Evolutionary conservation across 2,113 vertebrate genomes (phyloP).

Genomic region (Suncus etruscus): DNA sequence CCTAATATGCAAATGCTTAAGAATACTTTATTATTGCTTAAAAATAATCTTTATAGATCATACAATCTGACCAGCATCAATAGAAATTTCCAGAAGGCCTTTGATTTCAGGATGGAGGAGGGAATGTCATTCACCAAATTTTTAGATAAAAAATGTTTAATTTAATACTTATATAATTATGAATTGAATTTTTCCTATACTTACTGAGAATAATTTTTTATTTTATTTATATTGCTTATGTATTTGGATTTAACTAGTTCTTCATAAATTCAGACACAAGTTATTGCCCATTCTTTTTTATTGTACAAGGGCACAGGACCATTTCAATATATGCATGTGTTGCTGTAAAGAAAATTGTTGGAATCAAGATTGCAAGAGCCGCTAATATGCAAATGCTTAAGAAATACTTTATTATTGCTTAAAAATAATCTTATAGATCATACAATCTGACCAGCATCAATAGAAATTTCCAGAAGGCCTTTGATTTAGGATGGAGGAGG

Average conservation of each 20-base stretch:
- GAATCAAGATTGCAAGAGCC: neutral
- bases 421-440: neutral
- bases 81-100: constrained; percentile 27
- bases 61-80: neutral
- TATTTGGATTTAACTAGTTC: neutral
- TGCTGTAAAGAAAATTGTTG: neutral
- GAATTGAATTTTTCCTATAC: constrained; percentile 11
- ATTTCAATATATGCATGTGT: neutral
- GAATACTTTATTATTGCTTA: neutral
- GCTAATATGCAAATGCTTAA: neutral
- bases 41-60: neutral
- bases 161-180: constrained; percentile 34
- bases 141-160: neutral
- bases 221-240: neutral
- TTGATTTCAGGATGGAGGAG: neutral
- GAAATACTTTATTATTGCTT: neutral
- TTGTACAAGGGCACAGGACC: neutral
- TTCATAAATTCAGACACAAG: neutral
- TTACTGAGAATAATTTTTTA: constrained; percentile 37
- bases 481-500: neutral
- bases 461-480: constrained; percentile 27
- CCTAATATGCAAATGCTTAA: neutral
- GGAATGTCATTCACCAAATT: neutral
- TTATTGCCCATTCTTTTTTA: neutral
- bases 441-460: neutral